phyloP scores from a whole-genome alignment of 2,113 vertebrate species.

The Paramormyrops kingsleyae region DNA sequence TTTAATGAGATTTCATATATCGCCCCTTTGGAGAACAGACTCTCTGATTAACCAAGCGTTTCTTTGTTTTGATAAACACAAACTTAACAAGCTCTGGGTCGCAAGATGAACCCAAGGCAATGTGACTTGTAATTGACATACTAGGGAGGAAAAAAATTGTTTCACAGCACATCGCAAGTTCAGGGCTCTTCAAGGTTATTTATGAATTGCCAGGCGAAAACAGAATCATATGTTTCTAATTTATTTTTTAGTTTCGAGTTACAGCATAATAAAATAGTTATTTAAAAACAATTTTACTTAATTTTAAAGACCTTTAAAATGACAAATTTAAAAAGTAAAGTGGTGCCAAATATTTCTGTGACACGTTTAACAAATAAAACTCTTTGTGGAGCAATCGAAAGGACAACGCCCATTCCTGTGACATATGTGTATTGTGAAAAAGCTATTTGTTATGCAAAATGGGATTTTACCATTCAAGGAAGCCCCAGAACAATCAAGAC shows the following conservation, averaged over 20 bases:
- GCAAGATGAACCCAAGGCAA: not conserved
- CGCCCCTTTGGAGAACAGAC: not conserved
- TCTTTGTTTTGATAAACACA: slow-evolving; percentile 6
- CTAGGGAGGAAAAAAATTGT: not conserved
- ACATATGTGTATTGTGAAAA: not conserved
- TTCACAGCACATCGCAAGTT: not conserved
- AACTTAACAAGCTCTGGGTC: slow-evolving; percentile 3
- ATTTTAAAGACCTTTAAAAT: not conserved
- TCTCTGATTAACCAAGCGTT: not conserved
- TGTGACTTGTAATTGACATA: not conserved
- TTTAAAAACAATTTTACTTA: not conserved
- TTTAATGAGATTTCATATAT: not conserved
- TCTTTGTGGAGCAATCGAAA: not conserved
- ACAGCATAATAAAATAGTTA: not conserved
- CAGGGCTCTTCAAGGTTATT: not conserved
- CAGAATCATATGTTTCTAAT: not conserved
- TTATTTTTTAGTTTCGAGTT: not conserved
- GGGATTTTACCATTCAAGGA: not conserved
- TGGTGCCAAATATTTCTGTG: not conserved
- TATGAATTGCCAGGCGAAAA: not conserved
- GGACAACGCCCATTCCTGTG: not conserved
- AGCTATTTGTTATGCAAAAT: not conserved
- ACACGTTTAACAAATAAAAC: not conserved
- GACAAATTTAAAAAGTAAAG: not conserved
- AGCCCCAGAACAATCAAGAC: not conserved